Conservation (phyloP, 2,888 invertebrate genomes). For the Netelia melanura region DNA sequence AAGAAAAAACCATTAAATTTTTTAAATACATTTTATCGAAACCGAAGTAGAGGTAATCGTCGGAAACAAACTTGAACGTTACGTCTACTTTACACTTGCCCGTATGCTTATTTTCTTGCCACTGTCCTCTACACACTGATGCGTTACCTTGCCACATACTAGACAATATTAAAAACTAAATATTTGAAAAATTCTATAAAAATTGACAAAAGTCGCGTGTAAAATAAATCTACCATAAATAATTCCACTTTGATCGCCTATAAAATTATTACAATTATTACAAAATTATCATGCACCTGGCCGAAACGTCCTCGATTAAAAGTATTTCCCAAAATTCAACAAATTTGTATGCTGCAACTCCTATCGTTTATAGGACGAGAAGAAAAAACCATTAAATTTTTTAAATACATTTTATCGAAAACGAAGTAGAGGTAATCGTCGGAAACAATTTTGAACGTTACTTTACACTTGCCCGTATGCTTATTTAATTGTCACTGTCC, state of each 20-base stretch:
- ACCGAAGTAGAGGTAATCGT: too few relatives aligned
- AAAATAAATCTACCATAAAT: constrained; percentile 42
- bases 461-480: constrained; percentile 38
- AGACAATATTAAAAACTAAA: neutral
- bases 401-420: too few relatives aligned
- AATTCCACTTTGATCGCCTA: neutral
- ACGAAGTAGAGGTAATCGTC: too few relatives aligned
- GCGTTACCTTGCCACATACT: constrained; percentile 1
- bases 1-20: too few relatives aligned
- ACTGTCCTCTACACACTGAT: constrained; percentile 14
- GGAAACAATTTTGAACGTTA: neutral
- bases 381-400: too few relatives aligned
- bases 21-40: too few relatives aligned
- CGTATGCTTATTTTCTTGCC: constrained; percentile 28
- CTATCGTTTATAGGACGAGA: too few relatives aligned
- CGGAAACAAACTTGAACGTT: neutral
- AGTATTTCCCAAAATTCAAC: too few relatives aligned
- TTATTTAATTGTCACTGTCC: constrained; percentile 26
- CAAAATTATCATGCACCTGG: too few relatives aligned
- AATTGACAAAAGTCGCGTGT: neutral
- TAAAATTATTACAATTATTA: too few relatives aligned
- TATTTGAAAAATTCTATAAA: neutral
- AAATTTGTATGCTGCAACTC: too few relatives aligned
- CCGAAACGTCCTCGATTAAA: too few relatives aligned
- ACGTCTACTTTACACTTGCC: constrained; percentile 35